Evolutionary conservation across 2,888 invertebrate genomes (phyloP), one percentile per base, ranked within the genome.

Genomic region (Tenthredo amoena): DNA sequence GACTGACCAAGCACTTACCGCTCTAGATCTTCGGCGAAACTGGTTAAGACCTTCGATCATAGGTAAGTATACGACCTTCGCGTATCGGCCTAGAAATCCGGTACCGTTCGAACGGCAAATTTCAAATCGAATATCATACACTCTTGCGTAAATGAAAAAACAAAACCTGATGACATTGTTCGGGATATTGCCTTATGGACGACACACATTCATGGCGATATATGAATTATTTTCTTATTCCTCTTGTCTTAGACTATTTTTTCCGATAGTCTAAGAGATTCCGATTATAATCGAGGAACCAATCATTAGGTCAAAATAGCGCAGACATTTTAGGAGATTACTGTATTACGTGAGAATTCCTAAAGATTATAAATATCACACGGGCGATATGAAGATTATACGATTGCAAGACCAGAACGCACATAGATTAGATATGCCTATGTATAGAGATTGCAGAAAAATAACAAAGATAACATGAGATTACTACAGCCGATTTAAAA

Each of bases 11-110:
- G 58, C 50, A 18, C 79, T 26, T 58, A 58, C 58, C 50, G 58
- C 37, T 58, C 81, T 62, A 81, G 81, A 58, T 62, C 62, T 62
- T 62, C 62, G 62, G 40, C 40, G 40, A 62, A 58, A 34, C 18
- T 62, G 37, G 50, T 26, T 15, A 18, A 18, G 77, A 34, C 77
- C 77, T 77, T 77, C 47, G 77, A 43, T 43, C 40, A 10, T 43
- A 43, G n/a, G 40, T 74, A 31, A 12, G 15, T 74, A 21, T 74
- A 43, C 43, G 74, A 26, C 74, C 40, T 43, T 74, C 74, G 43
- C 5, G 74, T 43, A 55, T 55, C 47, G 76, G 43, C 76, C 76
- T 76, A 76, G 76, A 76, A 76, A 47, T 76, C 26, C 47, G 10
- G 47, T 76, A 37, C 76, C 47, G 15, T 76, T 76, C 26, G 43